Evolutionary conservation across 2,113 vertebrate genomes (phyloP), one percentile per base, ranked within the genome.

Genomic region (Trichechus manatus): DNA sequence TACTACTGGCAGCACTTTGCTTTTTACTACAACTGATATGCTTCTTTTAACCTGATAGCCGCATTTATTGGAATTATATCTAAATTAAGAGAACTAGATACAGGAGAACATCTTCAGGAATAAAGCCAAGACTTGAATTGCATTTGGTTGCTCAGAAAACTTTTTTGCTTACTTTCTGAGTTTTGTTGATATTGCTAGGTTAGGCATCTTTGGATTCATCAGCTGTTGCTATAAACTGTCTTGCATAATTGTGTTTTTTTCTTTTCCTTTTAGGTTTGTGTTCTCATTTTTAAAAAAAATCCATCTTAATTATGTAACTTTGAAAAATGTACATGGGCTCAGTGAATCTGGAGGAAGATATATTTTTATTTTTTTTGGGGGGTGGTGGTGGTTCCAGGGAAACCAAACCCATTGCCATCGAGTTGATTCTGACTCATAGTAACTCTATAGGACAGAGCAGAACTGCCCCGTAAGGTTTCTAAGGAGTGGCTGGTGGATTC

Each of bases 71-170:
- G 53, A 56, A 56, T 56, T 56, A 56, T 56, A 29, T 75, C 80
- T 86, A 64, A 89, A 33, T 82, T 89, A 74, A 85, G 44, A 81
- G 10, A 68, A 63, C 59, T 61, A 50, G 42, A 94, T 92, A 90
- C 6, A 87, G 50, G 53, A 82, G 31, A 31, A 79, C 8, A 85
- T 81, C 53, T 79, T 79, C 56, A 85, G 9, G 25, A 82, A 87
- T 87, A 36, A 88, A 78, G 29, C 78, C 14, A 79, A 63, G 36
- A 6, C 27, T 14, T 89, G 11, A 77, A 27, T 39, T 92, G 47
- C 33, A 17, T 87, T 83, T 10, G 25, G n/a, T 47, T 68, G 36
- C 53, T 88, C 27, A 64, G 81, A 91, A 92, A 80, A 93, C 0
- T 1, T 50, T 64, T 86, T 19, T 23, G 64, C 70, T 66, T 75